Base-by-base conservation (phyloP, 2,113 vertebrate genomes). In the Brevimyrus niger region DNA sequence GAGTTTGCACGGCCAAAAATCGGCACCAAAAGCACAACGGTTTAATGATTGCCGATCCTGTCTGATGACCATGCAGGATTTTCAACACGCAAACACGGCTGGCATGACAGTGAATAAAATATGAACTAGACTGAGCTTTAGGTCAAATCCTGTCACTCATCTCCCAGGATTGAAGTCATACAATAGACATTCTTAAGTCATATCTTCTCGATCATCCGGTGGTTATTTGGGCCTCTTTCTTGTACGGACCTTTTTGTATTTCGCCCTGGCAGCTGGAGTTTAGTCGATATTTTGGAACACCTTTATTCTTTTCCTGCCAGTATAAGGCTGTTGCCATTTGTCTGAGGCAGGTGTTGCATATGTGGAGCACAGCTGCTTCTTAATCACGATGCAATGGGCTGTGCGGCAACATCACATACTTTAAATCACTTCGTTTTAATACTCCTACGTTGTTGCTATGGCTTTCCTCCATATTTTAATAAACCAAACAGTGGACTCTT, bases 1-100 rank as follows among this genome's bases (percentile, higher is more conserved):
- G 97, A 97, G 96, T 97, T 97, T 96, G 97, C 97, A 96, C 96
- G 96, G 94, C 97, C 97, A 96, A 96, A 97, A 95, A 97, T 97
- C 94, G 96, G 96, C 95, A 97, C 96, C 95, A 97, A 96, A 97
- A 97, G 96, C 95, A 97, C 96, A 91, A 96, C 96, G 92, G 96
- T 97, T 95, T 97, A 97, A 96, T 94, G 95, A 95, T 96, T 93
- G 96, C 93, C 95, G 95, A 95, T 95, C 96, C 93, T 95, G 65
- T 50, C 46, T 95, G 95, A 94, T 95, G 93, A 96, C 94, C 96
- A 97, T 95, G 84, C n/a, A 90, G 87, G 89, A 91, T 84, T 86
- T 92, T 96, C 96, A 97, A 97, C 96, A n/a, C 1, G 38, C 87
- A 73, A 80, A 89, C 76, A 50, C 88, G 88, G 91, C 80, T 82